These are phyloP conservation scores for Chromoteleia sp. DNA, from an alignment of 2,888 invertebrate species.

Conservation along the genomic window DNA sequence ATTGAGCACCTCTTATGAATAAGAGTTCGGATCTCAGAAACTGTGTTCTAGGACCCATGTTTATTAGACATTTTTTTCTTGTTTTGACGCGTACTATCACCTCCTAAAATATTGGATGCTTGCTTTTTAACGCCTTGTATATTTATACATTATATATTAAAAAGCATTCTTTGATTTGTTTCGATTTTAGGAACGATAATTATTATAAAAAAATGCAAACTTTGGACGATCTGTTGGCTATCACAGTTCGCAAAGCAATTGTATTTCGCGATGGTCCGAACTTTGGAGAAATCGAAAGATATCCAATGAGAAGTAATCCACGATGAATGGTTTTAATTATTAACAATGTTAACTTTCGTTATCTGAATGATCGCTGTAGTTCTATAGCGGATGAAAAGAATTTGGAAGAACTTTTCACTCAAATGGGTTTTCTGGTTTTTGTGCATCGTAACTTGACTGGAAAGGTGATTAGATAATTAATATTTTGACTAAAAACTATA, in stretches of 20 bases:
- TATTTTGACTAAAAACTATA: neutral
- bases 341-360: conserved; percentile 76
- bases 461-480: no score
- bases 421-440: conserved; percentile 81
- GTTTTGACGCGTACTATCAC: no score
- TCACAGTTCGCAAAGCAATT: conserved; percentile 77
- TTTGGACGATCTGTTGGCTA: conserved; percentile 72
- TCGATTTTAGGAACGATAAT: conserved; percentile 69
- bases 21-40: no score
- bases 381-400: conserved; percentile 78
- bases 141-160: no score
- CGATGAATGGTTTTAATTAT: conserved; percentile 82
- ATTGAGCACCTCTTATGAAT: no score
- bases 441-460: conserved; percentile 74
- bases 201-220: conserved; percentile 72
- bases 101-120: no score
- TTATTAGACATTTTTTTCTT: no score
- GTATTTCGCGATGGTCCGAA: conserved; percentile 75
- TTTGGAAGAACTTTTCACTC: conserved; percentile 76
- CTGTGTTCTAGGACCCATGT: no score
- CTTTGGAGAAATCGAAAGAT: conserved; percentile 72
- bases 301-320: conserved; percentile 81
- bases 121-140: no score
- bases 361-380: conserved; percentile 61
- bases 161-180: no score